Evolutionary conservation across 2,888 invertebrate genomes (phyloP), one percentile per base, ranked within the genome.

Genomic region (Acronicta leporina): DNA sequence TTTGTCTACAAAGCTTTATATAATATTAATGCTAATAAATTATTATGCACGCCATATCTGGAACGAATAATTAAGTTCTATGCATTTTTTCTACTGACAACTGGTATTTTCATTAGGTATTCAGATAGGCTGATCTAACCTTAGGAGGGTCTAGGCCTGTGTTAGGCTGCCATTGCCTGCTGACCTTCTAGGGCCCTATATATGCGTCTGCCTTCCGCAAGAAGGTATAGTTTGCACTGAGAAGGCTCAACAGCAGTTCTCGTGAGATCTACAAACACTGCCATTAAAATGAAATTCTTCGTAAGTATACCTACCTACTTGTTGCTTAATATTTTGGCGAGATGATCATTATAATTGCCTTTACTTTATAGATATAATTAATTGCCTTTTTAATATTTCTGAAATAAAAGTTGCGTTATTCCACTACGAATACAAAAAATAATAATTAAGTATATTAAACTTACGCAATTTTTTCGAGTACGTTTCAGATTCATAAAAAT

Each of bases 231-330:
- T 94, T 91, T 90, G 89, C 92, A 87, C 88, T 89, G 54, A 84
- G 92, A 92, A 92, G 92, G 92, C 92, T 84, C 75, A 49, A 66
- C 63, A 87, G 93, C 94, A 93, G 92, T 93, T 93, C 92, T 89
- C 84, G 91, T 92, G 89, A 88, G 81, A 91, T 84, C 84, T 86
- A 74, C 82, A 79, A 63, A 64, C 44, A 80, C 74, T 73, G 38
- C 67, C 79, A 77, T 83, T 87, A 93, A 87, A 75, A 94, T 94
- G 94, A 94, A 94, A 92, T 92, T 83, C 92, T 80, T 87, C 75
- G 94, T 94, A 83, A 90, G 94, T 92, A 66, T 62, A 51, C 35
- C 0, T 35, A 6, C n/a, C n/a, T n/a, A n/a, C n/a, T n/a, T n/a
- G n/a, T n/a, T n/a, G n/a, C 6, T 11, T 11, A 2, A 33, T 11